Conservation (phyloP, 1,140 invertebrate genomes). For the Tachypleus tridentatus region DNA sequence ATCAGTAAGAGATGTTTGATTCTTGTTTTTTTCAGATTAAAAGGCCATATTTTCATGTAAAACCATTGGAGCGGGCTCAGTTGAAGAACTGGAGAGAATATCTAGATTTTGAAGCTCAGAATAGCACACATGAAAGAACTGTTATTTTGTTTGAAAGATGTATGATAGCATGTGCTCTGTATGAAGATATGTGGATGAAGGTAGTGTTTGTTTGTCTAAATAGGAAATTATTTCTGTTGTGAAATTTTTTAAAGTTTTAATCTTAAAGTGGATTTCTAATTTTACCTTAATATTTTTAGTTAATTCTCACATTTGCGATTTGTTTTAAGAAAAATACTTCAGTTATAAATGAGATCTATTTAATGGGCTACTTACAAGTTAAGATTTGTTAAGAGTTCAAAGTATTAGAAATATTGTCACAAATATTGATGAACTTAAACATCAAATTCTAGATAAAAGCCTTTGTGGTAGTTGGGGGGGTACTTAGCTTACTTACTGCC, state of each 20-base stretch:
- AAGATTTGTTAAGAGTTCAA: too few relatives aligned
- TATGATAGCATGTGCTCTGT: slow-evolving; percentile 91
- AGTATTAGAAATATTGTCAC: too few relatives aligned
- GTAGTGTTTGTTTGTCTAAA: slow-evolving; percentile 35
- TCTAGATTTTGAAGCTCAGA: slow-evolving; percentile 82
- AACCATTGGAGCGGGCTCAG: slow-evolving; percentile 86
- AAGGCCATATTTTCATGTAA: slow-evolving; percentile 97
- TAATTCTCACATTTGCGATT: too few relatives aligned
- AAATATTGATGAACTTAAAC: too few relatives aligned
- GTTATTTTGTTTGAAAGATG: slow-evolving; percentile 88
- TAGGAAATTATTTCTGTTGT: slow-evolving; percentile 24
- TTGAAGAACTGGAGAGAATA: slow-evolving; percentile 97
- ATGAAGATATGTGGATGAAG: slow-evolving; percentile 97
- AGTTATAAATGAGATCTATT: too few relatives aligned
- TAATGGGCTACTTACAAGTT: too few relatives aligned
- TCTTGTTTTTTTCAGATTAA: slow-evolving; percentile 63
- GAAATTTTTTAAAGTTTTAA: slow-evolving; percentile 6
- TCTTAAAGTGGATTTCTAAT: not conserved
- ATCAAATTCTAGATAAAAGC: too few relatives aligned
- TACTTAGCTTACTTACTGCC: too few relatives aligned
- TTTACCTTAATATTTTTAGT: not conserved
- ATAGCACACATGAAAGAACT: slow-evolving; percentile 70
- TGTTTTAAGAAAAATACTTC: too few relatives aligned
- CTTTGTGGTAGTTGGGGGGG: too few relatives aligned
- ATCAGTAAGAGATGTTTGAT: not conserved